Base-by-base conservation (phyloP, 2,113 vertebrate genomes). In the Dasyornis broadbenti region DNA sequence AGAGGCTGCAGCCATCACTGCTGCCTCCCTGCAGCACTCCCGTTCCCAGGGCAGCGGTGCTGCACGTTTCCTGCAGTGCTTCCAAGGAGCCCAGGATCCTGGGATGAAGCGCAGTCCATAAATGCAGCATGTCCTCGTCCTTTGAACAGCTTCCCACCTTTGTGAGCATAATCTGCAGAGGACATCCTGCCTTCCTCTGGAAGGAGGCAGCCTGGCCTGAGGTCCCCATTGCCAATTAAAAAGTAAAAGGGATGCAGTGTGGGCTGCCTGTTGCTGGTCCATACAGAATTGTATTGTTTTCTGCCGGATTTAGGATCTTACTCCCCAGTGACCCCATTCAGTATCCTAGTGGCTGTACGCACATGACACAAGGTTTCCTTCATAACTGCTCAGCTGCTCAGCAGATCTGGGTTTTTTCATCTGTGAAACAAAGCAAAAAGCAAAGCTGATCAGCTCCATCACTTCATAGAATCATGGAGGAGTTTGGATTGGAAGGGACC, bases 311-410 rank as follows among this genome's bases (percentile, higher is more conserved):
- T 60, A n/a, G 82, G 75, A 70, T 66, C 17, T 54, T 1, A 0
- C 5, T 39, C 16, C 42, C n/a, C 54, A 44, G 0, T 0, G 0
- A 59, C 49, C 40, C 63, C 2, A 0, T 33, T 6, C 35, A 35
- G 52, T 11, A 13, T 35, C 52, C 69, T 54, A 28, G 57, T 20
- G 37, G 28, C 50, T 75, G 52, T 24, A 35, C 63, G 59, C 45
- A 37, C 33, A 0, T 9, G 13, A 63, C 57, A 57, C 20, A 15
- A 22, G 19, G 59, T 39, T 89, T 13, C 15, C 28, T 75, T 87
- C 40, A 14, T 42, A 52, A 52, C 39, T 28, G 7, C 50, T 60
- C 70, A 44, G 53, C 59, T 64, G 18, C 9, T 80, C 63, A 72
- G 16, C 6, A 7, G n/a, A 35, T 50, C 33, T 64, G 52, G 11